Base-by-base conservation (phyloP, 2,113 vertebrate species). In the Stomatorhinus ivindoensis region DNA sequence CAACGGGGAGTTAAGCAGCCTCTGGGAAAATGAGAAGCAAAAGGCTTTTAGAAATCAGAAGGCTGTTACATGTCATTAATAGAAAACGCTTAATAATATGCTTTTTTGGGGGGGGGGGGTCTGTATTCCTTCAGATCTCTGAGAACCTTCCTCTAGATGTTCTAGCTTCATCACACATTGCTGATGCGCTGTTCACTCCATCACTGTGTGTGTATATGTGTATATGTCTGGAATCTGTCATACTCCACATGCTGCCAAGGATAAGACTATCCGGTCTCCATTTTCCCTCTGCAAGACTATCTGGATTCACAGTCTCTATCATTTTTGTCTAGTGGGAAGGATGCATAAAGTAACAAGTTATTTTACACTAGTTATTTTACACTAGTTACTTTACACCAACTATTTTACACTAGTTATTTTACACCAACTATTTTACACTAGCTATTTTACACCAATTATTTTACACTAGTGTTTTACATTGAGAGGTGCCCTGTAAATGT, bases 121-220 rank as follows among this genome's bases (percentile, higher is more conserved):
- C 35, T 17, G 15, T 42, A 7, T 80, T 8, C 73, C 35, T 42
- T 80, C 35, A 80, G 73, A 80, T 48, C 15, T 47, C 44, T 84
- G 39, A 84, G 39, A 35, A 86, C 39, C 44, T 86, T 35, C 24
- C 85, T 35, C 4, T 31, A 31, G 9, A 4, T 53, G 2, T 27
- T 31, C 27, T 31, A 7, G 73, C 13, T 31, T 48, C 27, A 35
- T 86, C 85, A 31, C 48, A 31, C 10, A 10, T 35, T n/a, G 47
- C 19, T 50, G 46, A 31, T 15, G 47, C 35, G 24, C 84, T 51
- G 15, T 76, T 76, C 39, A 7, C 19, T 46, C 21, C 24, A 10
- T 46, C 39, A 13, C 31, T 73, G 89, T 87, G 50, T 89, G 88
- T 86, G 80, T 88, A 55, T 88, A 80, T 50, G 88, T 50, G 48